Evolutionary conservation across 2,888 invertebrate genomes (phyloP), one percentile per base, ranked within the genome.

Genomic region (Diarsia rubi): DNA sequence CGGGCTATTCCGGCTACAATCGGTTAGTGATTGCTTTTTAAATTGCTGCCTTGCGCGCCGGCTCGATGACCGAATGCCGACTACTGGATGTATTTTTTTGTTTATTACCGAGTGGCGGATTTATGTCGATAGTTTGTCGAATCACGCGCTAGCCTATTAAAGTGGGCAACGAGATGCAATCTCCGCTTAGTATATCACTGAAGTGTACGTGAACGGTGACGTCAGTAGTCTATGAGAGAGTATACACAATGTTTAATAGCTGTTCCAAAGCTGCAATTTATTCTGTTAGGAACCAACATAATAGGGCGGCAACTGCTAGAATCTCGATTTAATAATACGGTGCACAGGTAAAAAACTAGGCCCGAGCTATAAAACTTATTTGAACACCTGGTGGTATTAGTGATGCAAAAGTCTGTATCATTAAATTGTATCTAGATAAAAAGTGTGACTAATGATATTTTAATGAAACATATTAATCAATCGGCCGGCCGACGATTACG

Each of bases 21-120:
- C 91, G 89, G 91, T 91, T 90, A 92, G 92, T 94, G 94, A 95
- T 95, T 95, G 90, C 93, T 94, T 95, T 94, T 95, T 94, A 95
- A 95, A 95, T 95, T 94, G 92, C 92, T 91, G 90, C 84, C 89
- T 90, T 88, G 88, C 88, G 86, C 82, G 62, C 78, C 76, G 78
- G 82, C 87, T 84, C 88, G 90, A 88, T 89, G 88, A 88, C 88
- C 89, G 88, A 88, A 83, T 88, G 73, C 84, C 82, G 91, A 92
- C 93, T 94, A 93, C 94, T 89, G 94, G 88, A 91, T 68, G 76
- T 2, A 78, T 79, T 86, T 87, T 92, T 91, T 90, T 89, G 90
- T 91, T 91, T 90, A 91, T 90, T 85, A 86, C 78, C 78, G 81
- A 89, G 90, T 89, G 89, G 83, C 88, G 90, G 82, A 83, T 86